Evolutionary conservation across 2,888 invertebrate genomes (phyloP).

Genomic region (Meghimatium bilineatum): DNA sequence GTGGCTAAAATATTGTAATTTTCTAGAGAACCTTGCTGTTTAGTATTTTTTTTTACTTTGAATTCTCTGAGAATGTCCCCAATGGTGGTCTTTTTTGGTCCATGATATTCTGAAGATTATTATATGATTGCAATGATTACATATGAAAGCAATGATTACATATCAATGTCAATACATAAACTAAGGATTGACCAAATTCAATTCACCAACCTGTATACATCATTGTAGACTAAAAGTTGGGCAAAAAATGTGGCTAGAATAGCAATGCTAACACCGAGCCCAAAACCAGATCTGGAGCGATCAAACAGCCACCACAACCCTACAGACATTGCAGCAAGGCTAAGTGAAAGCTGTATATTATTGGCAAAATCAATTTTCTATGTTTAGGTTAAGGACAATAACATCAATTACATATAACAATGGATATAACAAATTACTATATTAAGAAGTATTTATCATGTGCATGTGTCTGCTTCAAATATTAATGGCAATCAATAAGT

Average conservation of each 20-base stretch:
- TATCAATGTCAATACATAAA: too few species aligned
- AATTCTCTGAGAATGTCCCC: too few species aligned
- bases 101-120: too few species aligned
- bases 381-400: constrained; percentile 44
- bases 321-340: constrained; percentile 77
- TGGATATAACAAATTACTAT: background rate
- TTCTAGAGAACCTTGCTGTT: too few species aligned
- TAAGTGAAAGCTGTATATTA: constrained; percentile 77
- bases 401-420: background rate
- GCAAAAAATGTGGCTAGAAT: constrained; percentile 76
- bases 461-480: background rate
- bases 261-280: constrained; percentile 77
- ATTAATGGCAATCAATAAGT: too few species aligned
- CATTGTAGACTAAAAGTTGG: constrained; percentile 77
- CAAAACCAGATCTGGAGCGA: constrained; percentile 77
- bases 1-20: too few species aligned
- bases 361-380: constrained; percentile 78
- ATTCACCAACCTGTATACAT: constrained; percentile 75
- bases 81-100: too few species aligned
- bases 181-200: too few species aligned
- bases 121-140: too few species aligned
- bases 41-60: too few species aligned
- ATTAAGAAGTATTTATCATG: background rate
- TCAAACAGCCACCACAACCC: constrained; percentile 79
- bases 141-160: too few species aligned